Conservation (phyloP, 2,113 vertebrate genomes). For the Dunckerocampus dactyliophorus region DNA sequence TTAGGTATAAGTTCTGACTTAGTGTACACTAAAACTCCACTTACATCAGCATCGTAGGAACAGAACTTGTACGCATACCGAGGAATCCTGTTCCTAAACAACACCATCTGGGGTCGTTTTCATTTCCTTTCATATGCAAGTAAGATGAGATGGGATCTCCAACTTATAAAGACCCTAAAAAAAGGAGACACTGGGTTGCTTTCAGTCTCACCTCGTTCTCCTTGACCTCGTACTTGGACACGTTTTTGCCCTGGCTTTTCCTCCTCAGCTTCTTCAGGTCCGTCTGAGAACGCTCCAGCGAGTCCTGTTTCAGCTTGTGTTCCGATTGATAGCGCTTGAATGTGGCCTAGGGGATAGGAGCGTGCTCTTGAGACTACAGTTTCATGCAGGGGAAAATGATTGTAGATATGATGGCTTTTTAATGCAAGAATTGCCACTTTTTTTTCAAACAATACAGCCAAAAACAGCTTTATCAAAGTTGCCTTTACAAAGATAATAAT, state of each 20-base stretch:
- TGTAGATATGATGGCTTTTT: not conserved
- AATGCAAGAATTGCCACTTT: not conserved
- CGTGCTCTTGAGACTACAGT: not conserved
- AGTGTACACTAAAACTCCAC: too few relatives aligned
- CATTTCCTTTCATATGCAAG: too few relatives aligned
- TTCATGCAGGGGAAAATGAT: not conserved
- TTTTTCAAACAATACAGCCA: not conserved
- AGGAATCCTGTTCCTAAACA: too few relatives aligned
- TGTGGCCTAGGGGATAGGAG: conserved; percentile 78
- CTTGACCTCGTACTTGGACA: conserved; percentile 83
- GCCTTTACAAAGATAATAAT: not conserved
- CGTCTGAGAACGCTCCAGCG: conserved; percentile 87
- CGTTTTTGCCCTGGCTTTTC: conserved; percentile 91
- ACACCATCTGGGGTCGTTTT: too few relatives aligned
- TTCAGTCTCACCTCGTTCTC: conserved; percentile 84
- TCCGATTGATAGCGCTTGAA: conserved; percentile 93
- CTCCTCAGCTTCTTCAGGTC: conserved; percentile 92
- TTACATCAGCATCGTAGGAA: too few relatives aligned
- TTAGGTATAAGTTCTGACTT: too few relatives aligned
- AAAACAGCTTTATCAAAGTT: not conserved
- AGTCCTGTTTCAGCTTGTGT: conserved; percentile 86
- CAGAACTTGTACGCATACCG: too few relatives aligned
- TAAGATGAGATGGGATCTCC: too few relatives aligned
- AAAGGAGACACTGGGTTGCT: not conserved
- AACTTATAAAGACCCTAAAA: too few relatives aligned